Percentiles rank a stretch among this genome's conserved stretches.
Evolutionary conservation across 2,797 vertebrate genomes (phyloP).

Genomic region (Enteromius paludinosus): DNA sequence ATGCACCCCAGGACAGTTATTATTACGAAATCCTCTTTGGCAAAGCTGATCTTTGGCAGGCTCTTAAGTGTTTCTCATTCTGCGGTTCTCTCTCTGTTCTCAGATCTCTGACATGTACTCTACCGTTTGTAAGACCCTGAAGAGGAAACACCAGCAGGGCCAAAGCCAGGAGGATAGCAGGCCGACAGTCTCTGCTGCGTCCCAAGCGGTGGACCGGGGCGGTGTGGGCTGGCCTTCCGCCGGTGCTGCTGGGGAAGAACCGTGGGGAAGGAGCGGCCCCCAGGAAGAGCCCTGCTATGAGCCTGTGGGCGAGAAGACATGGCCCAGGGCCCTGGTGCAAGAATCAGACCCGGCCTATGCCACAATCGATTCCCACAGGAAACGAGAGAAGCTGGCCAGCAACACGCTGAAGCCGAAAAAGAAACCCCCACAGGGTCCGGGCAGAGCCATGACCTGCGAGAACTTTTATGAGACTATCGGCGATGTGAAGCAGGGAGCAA

Average conservation of each 20-base stretch:
- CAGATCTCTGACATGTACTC: conserved; percentile 85
- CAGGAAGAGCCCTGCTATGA: conserved; percentile 80
- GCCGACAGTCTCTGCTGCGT: conserved; percentile 70
- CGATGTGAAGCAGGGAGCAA: conserved; percentile 77
- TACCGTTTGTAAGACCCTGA: conserved; percentile 80
- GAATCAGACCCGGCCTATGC: conserved; percentile 78
- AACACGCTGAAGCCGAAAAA: conserved; percentile 76
- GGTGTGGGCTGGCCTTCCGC: conserved; percentile 39
- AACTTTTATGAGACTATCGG: conserved; percentile 83
- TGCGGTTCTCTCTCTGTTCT: conserved; percentile 56
- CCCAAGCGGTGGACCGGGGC: conserved; percentile 65
- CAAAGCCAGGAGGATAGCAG: conserved; percentile 71
- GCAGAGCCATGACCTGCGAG: conserved; percentile 73
- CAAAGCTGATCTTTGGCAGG: conserved; percentile 45
- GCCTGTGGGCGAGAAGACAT: conserved; percentile 74
- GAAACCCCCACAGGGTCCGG: conserved; percentile 65
- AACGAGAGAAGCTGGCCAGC: conserved; percentile 71
- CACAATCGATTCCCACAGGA: conserved; percentile 76
- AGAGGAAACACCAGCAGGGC: conserved; percentile 70
- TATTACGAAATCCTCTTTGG: conserved; percentile 54
- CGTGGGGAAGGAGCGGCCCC: conserved; percentile 69
- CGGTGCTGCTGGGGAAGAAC: conserved; percentile 62
- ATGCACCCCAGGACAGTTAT: conserved; percentile 27
- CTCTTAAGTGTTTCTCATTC: conserved; percentile 41
- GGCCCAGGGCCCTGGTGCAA: conserved; percentile 64